phyloP scores from a whole-genome alignment of 2,797 vertebrate species.

The Uromys caudimaculatus region DNA sequence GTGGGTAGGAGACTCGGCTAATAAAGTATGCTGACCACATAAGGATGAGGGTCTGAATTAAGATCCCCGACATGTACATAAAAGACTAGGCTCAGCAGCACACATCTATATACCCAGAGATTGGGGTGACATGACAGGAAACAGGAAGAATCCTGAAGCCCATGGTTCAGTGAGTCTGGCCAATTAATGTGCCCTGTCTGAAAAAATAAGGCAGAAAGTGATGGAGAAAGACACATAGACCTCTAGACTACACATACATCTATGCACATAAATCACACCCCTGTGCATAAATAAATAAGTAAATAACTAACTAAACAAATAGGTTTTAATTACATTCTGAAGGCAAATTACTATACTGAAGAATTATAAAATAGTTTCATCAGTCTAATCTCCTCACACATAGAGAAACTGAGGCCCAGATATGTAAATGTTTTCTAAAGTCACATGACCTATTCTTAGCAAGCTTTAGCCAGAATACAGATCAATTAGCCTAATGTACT shows the following conservation, averaged over 20 bases:
- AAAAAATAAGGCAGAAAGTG: not conserved
- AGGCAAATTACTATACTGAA: not conserved
- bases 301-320: not conserved
- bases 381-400: not conserved
- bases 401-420: not conserved
- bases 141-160: not conserved
- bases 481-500: not conserved
- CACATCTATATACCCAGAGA: not conserved
- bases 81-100: not conserved
- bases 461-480: not conserved
- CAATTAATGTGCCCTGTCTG: not conserved
- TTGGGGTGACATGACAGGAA: not conserved
- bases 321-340: conserved; percentile 14
- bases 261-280: not conserved
- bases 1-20: no score
- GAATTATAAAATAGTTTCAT: conserved; percentile 24
- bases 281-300: not conserved
- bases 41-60: not conserved
- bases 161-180: not conserved
- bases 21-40: not conserved
- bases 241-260: not conserved
- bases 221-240: not conserved
- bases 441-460: not conserved
- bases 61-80: not conserved
- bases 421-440: not conserved